Percentiles rank a stretch among this genome's conserved stretches.
Evolutionary conservation across 1,140 invertebrate genomes (phyloP).

Genomic region (Sinella curviseta): DNA sequence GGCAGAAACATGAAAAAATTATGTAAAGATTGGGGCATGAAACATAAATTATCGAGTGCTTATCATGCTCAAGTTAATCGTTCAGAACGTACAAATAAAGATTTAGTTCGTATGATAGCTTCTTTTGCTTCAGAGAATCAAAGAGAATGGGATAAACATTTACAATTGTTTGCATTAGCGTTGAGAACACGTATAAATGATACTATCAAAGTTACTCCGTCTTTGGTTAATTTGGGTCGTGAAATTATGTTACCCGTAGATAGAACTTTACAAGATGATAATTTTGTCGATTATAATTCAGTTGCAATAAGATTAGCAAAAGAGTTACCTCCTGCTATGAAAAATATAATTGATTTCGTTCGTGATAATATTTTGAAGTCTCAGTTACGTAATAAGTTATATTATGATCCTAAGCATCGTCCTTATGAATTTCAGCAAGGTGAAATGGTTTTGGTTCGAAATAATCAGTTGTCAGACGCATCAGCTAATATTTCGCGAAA

Average conservation of each 20-base stretch:
- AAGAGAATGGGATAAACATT: conserved; percentile 51
- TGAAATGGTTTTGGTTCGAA: neutral
- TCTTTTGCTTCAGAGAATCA: conserved; percentile 53
- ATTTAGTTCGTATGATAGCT: conserved; percentile 54
- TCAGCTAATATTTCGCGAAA: neutral
- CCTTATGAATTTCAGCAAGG: neutral
- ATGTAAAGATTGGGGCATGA: conserved; percentile 27
- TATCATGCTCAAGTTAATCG: conserved; percentile 56
- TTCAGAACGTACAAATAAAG: conserved; percentile 54
- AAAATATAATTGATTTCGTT: conserved; percentile 26
- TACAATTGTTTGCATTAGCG: conserved; percentile 55
- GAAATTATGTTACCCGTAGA: conserved; percentile 49
- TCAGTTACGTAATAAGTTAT: conserved; percentile 22
- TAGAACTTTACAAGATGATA: neutral
- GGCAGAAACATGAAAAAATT: conserved; percentile 23
- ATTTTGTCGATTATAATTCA: neutral
- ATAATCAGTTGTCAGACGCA: conserved; percentile 1
- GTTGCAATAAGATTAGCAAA: neutral
- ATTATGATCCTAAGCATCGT: conserved; percentile 23
- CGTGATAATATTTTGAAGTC: conserved; percentile 22
- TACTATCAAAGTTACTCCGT: conserved; percentile 53
- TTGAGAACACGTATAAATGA: conserved; percentile 54
- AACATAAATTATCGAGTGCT: conserved; percentile 44
- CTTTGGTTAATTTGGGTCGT: conserved; percentile 54
- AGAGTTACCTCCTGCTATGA: conserved; percentile 19